phyloP scores from a whole-genome alignment of 2,888 invertebrate species.

The Perithous albicinctus region DNA sequence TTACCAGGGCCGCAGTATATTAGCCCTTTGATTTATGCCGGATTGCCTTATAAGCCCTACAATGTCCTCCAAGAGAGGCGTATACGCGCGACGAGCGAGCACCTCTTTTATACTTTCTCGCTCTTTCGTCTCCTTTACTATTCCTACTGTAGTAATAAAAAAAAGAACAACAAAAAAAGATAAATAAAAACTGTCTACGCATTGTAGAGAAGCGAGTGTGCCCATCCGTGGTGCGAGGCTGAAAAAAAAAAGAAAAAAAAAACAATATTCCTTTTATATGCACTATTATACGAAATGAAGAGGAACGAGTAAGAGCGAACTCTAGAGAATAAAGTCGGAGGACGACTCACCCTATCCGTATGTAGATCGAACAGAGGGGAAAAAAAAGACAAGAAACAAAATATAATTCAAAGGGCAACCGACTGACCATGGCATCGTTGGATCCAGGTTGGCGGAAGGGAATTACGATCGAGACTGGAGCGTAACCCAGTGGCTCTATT shows the following conservation, averaged over 20 bases:
- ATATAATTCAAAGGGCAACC: slow-evolving; percentile 65
- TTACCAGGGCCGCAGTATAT: slow-evolving; percentile 81
- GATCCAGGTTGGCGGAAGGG: slow-evolving; percentile 59
- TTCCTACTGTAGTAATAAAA: slow-evolving; percentile 2
- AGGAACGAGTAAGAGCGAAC: slow-evolving; percentile 17
- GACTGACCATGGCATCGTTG: slow-evolving; percentile 49
- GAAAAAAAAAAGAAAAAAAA: too few relatives aligned
- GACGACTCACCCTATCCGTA: slow-evolving; percentile 44
- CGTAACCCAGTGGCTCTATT: slow-evolving; percentile 68
- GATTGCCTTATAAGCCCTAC: slow-evolving; percentile 82
- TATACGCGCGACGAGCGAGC: slow-evolving; percentile 36
- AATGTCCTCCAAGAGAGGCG: slow-evolving; percentile 73
- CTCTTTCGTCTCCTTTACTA: slow-evolving; percentile 29
- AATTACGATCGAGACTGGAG: slow-evolving; percentile 63
- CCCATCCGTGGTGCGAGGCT: slow-evolving; percentile 26
- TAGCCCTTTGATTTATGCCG: slow-evolving; percentile 84
- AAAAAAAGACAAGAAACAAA: slow-evolving; percentile 48
- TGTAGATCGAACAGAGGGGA: slow-evolving; percentile 42
- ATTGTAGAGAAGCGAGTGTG: background rate
- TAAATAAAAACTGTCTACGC: slow-evolving; percentile 9
- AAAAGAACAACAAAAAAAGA: slow-evolving; percentile 9
- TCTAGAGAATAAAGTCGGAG: slow-evolving; percentile 43
- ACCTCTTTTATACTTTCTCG: slow-evolving; percentile 40
- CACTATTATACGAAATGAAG: slow-evolving; percentile 44
- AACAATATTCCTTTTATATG: slow-evolving; percentile 36